These are phyloP conservation scores for Galeopsomyia nigrocyanea DNA, from an alignment of 2,888 invertebrate genomes.

Conservation along the genomic window DNA sequence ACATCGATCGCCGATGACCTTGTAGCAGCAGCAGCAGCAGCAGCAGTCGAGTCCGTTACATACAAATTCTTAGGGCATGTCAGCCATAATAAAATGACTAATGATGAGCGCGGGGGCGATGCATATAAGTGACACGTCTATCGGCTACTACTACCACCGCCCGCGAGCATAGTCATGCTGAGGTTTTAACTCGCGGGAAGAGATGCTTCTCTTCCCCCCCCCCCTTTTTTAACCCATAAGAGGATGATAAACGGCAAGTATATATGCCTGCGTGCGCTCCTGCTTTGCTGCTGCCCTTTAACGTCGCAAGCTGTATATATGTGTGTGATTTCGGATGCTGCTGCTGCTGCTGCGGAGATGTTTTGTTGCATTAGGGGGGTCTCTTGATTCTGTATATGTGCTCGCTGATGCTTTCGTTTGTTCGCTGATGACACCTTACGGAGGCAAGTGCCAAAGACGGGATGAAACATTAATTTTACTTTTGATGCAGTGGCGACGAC, in stretches of 20 bases:
- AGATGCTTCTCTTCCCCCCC: constrained; percentile 32
- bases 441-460: neutral
- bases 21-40: constrained; percentile 9
- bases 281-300: constrained; percentile 44
- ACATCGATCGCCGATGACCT: constrained; percentile 47
- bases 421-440: neutral
- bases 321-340: neutral
- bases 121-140: constrained; percentile 66
- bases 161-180: constrained; percentile 66
- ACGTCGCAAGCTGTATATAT: constrained; percentile 40
- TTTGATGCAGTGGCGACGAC: neutral
- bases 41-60: constrained; percentile 22
- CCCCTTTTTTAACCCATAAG: constrained; percentile 1
- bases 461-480: constrained; percentile 34
- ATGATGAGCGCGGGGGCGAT: constrained; percentile 52
- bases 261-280: neutral
- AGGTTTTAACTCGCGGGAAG: constrained; percentile 64
- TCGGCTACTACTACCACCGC: constrained; percentile 60
- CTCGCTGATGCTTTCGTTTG: neutral
- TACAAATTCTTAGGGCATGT: constrained; percentile 36
- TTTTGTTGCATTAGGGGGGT: neutral
- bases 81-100: constrained; percentile 42
- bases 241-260: constrained; percentile 61
- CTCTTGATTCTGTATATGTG: no score
- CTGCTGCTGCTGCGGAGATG: neutral